Evolutionary conservation across 2,797 vertebrate genomes (phyloP), one percentile per base, ranked within the genome.

Genomic region (Serranus cabrilla): DNA sequence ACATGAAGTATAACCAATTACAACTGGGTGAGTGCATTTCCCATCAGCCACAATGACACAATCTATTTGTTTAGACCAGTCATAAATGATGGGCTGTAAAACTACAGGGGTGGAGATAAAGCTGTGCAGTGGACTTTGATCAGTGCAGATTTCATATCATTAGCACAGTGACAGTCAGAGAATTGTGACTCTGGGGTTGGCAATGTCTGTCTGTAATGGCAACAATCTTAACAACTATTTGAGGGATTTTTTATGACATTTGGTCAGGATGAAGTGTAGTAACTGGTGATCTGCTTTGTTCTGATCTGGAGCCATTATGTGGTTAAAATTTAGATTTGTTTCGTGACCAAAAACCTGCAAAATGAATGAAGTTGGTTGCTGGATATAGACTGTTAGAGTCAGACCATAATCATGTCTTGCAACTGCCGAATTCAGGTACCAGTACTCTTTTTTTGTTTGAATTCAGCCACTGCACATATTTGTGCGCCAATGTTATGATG

Each of bases 51-150:
- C 17, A 1, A 69, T 81, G 56, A 68, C 43, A 76, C 39, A 51
- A 21, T 46, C 34, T 3, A 11, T 80, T 78, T 67, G 57, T 71
- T 65, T 40, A 45, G 39, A 68, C 77, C 39, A 70, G 74, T 77
- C 73, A 61, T 74, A 81, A 85, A 78, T 68, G 45, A 65, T 2
- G 31, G 31, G 62, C 39, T 60, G 18, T 86, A 79, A 78, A 89
- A 65, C 58, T 71, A 23, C 37, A 11, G 16, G 4, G 8, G 17
- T 47, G 56, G 10, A 88, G 66, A 85, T 82, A 79, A 81, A 57
- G 8, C 47, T 46, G 31, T 17, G 51, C 25, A 56, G 51, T 88
- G 83, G 76, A 92, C 89, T 92, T 90, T 82, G 86, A 60, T 72
- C 84, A 50, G 40, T 43, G 21, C 12, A 49, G 65, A 40, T 45